Base-by-base conservation (phyloP, 2,888 invertebrate genomes). In the Ochropleura leucogaster region DNA sequence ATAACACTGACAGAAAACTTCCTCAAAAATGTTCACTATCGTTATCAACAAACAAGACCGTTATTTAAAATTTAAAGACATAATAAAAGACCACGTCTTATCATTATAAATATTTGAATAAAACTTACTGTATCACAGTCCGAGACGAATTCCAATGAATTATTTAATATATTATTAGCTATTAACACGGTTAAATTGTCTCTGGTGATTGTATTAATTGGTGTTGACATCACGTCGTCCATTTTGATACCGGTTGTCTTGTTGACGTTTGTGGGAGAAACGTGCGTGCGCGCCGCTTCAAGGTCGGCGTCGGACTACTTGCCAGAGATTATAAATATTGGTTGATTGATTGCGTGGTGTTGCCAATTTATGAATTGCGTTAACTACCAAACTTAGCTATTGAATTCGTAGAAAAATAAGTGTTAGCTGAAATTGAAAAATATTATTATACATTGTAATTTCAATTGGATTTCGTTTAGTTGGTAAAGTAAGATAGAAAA, bases 111-210 rank as follows among this genome's bases (percentile, higher is more conserved):
- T 0, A 51, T 47, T 59, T 5, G 12, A 44, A 53, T 14, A 20
- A 51, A 77, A 82, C 86, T 86, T 68, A 83, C 93, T 92, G 88
- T 85, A 81, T 94, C 94, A 76, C 85, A 84, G 70, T 94, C 94
- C 0, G 94, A 89, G 3, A 79, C 69, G 44, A 93, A 93, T 60
- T 95, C 95, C 67, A 92, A 71, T 0, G 95, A 94, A 49, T 89
- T 90, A 83, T 94, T 93, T 42, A 95, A 72, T 46, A 93, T 88
- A 75, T 95, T 95, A 82, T 95, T 95, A 18, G 91, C 89, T 63
- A 95, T 92, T 9, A 95, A 83, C 79, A 94, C 92, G 5, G 88
- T 87, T 70, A 95, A 68, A 51, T 93, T 91, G 2, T 95, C 94
- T 66, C 95, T 89, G 0, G 89, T 89, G 7, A 95, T 75, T 2